These are phyloP conservation scores for Leuciscus waleckii DNA, from an alignment of 2,797 vertebrate genomes.

Conservation along the genomic window DNA sequence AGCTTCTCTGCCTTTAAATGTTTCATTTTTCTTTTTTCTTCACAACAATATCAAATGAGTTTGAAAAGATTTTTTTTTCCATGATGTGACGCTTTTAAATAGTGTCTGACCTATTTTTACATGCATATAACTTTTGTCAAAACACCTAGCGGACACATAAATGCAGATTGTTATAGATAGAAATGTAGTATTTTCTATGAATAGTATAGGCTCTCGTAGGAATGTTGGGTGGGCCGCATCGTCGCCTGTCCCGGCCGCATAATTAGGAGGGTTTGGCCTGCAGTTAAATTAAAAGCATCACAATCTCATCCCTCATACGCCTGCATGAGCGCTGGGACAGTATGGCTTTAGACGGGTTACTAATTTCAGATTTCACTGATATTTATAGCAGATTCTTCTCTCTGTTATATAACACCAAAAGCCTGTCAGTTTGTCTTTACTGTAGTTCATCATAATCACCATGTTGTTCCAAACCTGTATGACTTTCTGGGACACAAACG, in stretches of 20 bases:
- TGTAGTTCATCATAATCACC: background rate
- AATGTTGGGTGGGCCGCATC: conserved; percentile 1
- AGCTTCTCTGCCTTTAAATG: background rate
- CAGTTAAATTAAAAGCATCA: background rate
- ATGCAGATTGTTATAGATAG: background rate
- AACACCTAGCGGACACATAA: background rate
- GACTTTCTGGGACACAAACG: background rate
- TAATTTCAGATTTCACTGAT: background rate
- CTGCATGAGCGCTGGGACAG: background rate
- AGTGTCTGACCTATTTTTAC: background rate
- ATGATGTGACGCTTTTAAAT: background rate
- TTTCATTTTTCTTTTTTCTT: background rate
- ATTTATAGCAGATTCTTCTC: conserved; percentile 8
- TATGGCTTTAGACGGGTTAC: conserved; percentile 9
- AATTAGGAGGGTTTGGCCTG: conserved; percentile 28
- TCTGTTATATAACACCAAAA: background rate
- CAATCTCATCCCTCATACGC: background rate
- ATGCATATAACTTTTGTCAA: background rate
- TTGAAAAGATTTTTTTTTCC: background rate
- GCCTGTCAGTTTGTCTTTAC: background rate
- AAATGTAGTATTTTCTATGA: background rate
- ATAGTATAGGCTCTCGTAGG: background rate
- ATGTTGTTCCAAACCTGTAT: background rate
- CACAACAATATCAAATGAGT: no score
- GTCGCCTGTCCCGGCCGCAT: background rate